phyloP scores from a whole-genome alignment of 2,888 invertebrate species.

The Ligdia adustata region DNA sequence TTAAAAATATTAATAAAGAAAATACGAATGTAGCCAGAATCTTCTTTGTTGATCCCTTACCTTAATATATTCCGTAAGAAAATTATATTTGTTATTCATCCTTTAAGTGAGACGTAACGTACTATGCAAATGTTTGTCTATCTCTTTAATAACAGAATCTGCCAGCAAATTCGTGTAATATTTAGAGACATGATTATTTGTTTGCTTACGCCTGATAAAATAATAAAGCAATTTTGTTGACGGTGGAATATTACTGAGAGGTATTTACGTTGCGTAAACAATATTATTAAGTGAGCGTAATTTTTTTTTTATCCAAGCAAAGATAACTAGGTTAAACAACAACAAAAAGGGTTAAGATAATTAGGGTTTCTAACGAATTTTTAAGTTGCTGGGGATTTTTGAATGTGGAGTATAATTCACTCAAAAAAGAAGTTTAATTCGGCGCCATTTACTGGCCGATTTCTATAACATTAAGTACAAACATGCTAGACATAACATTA shows the following conservation, averaged over 20 bases:
- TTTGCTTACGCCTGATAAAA: constrained; percentile 7
- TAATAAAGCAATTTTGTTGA: constrained; percentile 15
- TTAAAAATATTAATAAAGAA: background rate
- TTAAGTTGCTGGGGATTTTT: too few species aligned
- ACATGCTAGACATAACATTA: too few species aligned
- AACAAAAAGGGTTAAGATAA: too few species aligned
- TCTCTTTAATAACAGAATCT: constrained; percentile 18
- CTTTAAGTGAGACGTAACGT: constrained; percentile 14
- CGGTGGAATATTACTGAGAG: constrained; percentile 3
- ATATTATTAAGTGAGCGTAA: too few species aligned
- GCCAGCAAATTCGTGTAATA: constrained; percentile 14
- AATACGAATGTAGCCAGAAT: constrained; percentile 1
- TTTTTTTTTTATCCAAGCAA: too few species aligned
- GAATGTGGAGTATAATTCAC: too few species aligned
- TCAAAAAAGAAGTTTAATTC: too few species aligned
- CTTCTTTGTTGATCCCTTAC: constrained; percentile 6
- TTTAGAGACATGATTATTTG: constrained; percentile 12
- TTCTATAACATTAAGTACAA: too few species aligned
- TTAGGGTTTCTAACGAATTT: too few species aligned
- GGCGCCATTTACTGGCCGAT: too few species aligned
- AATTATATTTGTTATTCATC: constrained; percentile 20
- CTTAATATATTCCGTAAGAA: constrained; percentile 7
- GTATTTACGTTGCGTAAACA: too few species aligned
- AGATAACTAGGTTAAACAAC: too few species aligned
- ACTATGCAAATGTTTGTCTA: constrained; percentile 13